Base-by-base conservation (phyloP, 1,140 invertebrate species). In the Zelostemma sp. region DNA sequence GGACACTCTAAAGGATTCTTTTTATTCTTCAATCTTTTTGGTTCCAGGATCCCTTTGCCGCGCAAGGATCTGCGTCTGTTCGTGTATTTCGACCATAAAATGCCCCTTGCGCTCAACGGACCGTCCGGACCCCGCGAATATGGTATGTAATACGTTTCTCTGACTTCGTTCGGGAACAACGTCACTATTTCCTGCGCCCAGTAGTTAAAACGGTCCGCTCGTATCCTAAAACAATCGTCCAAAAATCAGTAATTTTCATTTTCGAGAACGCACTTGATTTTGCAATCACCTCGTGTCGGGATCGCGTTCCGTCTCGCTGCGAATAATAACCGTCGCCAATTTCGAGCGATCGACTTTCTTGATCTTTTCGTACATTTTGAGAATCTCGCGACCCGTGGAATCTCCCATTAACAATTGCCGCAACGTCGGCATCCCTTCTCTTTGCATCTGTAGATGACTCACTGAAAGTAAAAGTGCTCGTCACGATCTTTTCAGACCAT, bases 171-270 rank as follows among this genome's bases (percentile, higher is more conserved):
- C 1, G 62, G 68, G 35, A 71, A 66, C 35, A 71, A 55, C 4
- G 68, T 71, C n/a, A 66, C 68, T 45, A 71, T 71, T 46, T 71
- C 68, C 25, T 71, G 68, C 12, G 68, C 68, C 68, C 68, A 71
- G 9, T 71, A 71, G 58, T 49, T 71, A 12, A 71, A 71, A 1
- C 62, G 58, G 55, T 71, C 68, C 5, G 57, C 53, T 41, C 62
- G 41, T 54, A 71, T 71, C 14, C 68, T 69, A 28, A 54, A 45
- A 25, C 3, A 35, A 35, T 35, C 6, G 11, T 8, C 25, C 40
- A 35, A 43, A 25, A 28, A 15, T n/a, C n/a, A n/a, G n/a, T n/a
- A 31, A 40, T 40, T 40, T 40, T 40, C n/a, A 12, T 40, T 40
- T 5, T 12, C 35, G 11, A 40, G 11, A 40, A 31, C 28, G 11